Conservation (phyloP, 2,797 vertebrate species). For the Lerista edwardsae region DNA sequence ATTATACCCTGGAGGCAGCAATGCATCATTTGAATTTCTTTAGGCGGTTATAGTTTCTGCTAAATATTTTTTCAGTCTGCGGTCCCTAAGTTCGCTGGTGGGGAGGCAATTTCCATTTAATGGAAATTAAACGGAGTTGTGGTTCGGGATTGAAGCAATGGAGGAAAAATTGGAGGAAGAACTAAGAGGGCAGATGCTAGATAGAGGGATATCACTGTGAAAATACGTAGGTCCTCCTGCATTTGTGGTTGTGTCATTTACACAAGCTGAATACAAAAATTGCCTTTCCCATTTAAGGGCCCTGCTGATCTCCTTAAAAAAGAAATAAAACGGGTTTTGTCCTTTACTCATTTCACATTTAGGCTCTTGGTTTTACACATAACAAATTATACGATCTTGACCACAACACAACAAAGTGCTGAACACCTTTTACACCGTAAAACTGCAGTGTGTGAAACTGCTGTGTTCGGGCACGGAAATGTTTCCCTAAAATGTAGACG, state of each 20-base stretch:
- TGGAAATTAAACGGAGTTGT: not conserved
- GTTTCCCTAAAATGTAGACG: not conserved
- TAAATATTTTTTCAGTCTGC: not conserved
- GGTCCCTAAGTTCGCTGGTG: not conserved
- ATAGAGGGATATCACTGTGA: not conserved
- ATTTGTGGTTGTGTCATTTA: not conserved
- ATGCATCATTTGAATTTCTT: not conserved
- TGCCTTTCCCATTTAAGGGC: too few relatives aligned
- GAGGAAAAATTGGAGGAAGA: not conserved
- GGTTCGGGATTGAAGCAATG: not conserved
- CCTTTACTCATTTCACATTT: too few relatives aligned
- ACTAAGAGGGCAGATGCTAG: too few relatives aligned
- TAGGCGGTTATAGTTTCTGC: not conserved
- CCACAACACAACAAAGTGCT: too few relatives aligned
- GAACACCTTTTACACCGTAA: too few relatives aligned
- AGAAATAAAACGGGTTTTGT: too few relatives aligned
- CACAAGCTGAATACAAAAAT: too few relatives aligned
- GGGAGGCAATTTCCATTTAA: not conserved
- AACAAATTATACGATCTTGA: too few relatives aligned
- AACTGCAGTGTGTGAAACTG: not conserved
- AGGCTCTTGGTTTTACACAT: too few relatives aligned
- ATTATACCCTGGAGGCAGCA: not conserved
- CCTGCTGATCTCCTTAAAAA: too few relatives aligned
- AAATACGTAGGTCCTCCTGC: not conserved
- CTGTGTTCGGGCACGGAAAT: not conserved